Evolutionary conservation across 2,113 vertebrate species (phyloP).

Genomic region (Canis aureus): DNA sequence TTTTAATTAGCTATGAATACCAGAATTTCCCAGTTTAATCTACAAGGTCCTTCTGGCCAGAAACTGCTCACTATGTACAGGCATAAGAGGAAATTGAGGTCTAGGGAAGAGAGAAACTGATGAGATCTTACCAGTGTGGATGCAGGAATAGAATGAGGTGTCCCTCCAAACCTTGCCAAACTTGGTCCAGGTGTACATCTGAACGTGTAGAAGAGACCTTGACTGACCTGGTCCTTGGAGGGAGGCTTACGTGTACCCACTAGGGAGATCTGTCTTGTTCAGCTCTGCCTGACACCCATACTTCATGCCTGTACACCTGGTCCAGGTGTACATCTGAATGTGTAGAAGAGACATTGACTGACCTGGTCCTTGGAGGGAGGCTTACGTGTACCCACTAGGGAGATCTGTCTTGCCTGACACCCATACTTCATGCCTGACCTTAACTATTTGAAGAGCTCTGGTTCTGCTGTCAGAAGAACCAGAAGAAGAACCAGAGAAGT

Average conservation of each 20-base stretch:
- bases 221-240: neutral
- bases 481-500: neutral
- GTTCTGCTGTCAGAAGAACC: neutral
- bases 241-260: conserved; percentile 3
- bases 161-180: neutral
- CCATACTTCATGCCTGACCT: neutral
- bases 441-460: neutral
- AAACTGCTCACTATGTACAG: neutral
- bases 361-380: neutral
- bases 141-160: neutral
- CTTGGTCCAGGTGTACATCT: neutral
- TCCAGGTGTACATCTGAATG: neutral
- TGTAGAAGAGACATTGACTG: neutral
- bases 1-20: neutral
- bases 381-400: neutral
- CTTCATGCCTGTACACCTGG: too few species aligned
- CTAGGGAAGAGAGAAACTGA: neutral
- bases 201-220: neutral
- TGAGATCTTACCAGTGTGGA: neutral
- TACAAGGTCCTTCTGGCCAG: neutral
- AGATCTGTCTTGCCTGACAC: neutral
- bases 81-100: neutral
- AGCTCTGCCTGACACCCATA: neutral
- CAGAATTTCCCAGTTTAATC: neutral
- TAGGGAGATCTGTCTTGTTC: neutral